A percentile compares a stretch with the other conserved stretches of the same genome.
Evolutionary conservation across 1,140 invertebrate genomes (phyloP).

Genomic region (Macrostomum lignano): DNA sequence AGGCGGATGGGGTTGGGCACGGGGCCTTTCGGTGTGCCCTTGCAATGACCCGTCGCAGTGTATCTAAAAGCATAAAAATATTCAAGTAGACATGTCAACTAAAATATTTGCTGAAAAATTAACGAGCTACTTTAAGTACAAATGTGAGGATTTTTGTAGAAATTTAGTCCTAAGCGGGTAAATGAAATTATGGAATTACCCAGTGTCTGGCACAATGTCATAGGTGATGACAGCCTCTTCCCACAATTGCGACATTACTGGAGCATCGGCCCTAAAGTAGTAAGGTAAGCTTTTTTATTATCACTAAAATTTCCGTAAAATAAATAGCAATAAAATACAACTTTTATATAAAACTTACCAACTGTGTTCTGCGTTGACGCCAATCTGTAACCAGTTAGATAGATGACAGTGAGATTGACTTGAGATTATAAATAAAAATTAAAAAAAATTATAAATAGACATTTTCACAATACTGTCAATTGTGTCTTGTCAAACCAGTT

Average conservation of each 20-base stretch:
- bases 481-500: too few relatives aligned
- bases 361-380: constrained; percentile 80
- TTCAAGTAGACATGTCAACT: neutral
- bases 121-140: neutral
- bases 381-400: constrained; percentile 46
- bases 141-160: neutral
- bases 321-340: constrained; percentile 7
- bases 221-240: constrained; percentile 35
- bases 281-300: constrained; percentile 1
- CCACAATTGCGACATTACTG: constrained; percentile 18
- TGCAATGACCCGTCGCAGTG: neutral
- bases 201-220: too few relatives aligned
- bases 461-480: too few relatives aligned
- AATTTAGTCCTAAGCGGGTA: too few relatives aligned
- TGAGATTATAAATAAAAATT: too few relatives aligned
- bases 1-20: neutral
- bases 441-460: too few relatives aligned
- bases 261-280: constrained; percentile 15
- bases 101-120: neutral
- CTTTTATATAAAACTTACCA: too few relatives aligned
- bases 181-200: too few relatives aligned
- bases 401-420: too few relatives aligned
- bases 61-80: neutral
- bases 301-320: neutral
- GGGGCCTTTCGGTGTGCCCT: neutral